Evolutionary conservation across 2,888 invertebrate species (phyloP).

Genomic region (Vandiemenella viatica): DNA sequence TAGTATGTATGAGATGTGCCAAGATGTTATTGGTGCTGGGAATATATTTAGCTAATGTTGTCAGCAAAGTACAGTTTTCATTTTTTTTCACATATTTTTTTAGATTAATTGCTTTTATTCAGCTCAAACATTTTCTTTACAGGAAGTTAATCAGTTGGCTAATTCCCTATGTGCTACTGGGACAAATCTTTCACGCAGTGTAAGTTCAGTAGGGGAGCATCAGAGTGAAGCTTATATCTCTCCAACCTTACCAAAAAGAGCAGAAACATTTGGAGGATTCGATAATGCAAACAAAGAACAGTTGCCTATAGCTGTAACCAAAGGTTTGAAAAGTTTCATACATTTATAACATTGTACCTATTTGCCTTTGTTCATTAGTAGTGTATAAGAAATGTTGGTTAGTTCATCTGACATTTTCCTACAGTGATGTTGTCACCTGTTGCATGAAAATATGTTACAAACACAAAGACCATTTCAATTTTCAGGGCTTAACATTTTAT

Average conservation of each 20-base stretch:
- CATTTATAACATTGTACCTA: neutral
- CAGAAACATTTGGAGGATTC: conserved; percentile 93
- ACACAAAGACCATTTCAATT: no score
- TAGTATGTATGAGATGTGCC: no score
- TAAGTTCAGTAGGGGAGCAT: conserved; percentile 86
- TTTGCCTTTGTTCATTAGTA: neutral
- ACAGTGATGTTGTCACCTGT: no score
- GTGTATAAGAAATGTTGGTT: neutral
- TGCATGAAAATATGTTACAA: no score
- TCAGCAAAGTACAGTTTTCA: no score
- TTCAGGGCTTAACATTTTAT: no score
- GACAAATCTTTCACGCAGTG: conserved; percentile 71
- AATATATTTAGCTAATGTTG: no score
- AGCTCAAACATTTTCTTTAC: conserved; percentile 21
- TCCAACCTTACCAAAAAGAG: conserved; percentile 75
- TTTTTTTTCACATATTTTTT: no score
- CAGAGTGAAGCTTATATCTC: conserved; percentile 75
- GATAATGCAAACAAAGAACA: conserved; percentile 38
- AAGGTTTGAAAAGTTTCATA: no score
- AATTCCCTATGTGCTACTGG: conserved; percentile 57
- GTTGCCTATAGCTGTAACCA: conserved; percentile 20
- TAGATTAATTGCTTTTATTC: no score
- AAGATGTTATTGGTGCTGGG: no score
- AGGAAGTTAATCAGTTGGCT: conserved; percentile 63
- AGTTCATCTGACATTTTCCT: neutral